These are phyloP conservation scores for Hiodon tergisus DNA, from an alignment of 2,113 vertebrate species.

Conservation along the genomic window DNA sequence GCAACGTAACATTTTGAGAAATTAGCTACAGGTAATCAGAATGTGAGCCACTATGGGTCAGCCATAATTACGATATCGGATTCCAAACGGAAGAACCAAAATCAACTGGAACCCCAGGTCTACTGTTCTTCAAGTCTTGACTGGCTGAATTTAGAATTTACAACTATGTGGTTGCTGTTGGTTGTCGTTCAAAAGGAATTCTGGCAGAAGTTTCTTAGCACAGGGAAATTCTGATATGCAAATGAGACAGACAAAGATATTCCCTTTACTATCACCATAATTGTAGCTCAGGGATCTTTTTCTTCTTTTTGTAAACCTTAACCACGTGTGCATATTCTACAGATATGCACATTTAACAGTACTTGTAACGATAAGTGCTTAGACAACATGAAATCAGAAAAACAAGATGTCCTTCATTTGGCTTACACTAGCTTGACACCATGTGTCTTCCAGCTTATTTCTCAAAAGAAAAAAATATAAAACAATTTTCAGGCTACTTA, in stretches of 20 bases:
- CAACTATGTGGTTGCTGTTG: not conserved
- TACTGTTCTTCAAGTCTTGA: not conserved
- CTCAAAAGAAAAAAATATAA: conserved; percentile 37
- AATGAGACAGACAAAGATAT: conserved; percentile 20
- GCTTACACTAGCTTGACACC: conserved; percentile 52
- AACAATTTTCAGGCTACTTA: conserved; percentile 11
- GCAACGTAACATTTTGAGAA: too few relatives aligned
- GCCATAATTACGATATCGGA: too few relatives aligned
- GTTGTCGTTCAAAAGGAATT: not conserved
- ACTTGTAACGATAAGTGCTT: conserved; percentile 34
- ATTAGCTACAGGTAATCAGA: too few relatives aligned
- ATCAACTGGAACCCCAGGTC: not conserved
- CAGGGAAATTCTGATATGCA: conserved; percentile 33
- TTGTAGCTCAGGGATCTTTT: conserved; percentile 20
- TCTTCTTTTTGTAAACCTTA: conserved; percentile 18
- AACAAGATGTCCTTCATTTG: conserved; percentile 56
- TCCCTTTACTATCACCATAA: conserved; percentile 25
- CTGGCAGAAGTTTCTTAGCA: conserved; percentile 4
- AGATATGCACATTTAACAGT: conserved; percentile 30
- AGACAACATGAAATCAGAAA: conserved; percentile 48
- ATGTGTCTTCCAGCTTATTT: conserved; percentile 42
- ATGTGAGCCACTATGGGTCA: too few relatives aligned
- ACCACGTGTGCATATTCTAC: conserved; percentile 38
- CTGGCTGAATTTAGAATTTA: conserved; percentile 6
- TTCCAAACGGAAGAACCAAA: too few relatives aligned